These are phyloP conservation scores for Symphodus melops DNA, from an alignment of 2,113 vertebrate species.

Conservation along the genomic window DNA sequence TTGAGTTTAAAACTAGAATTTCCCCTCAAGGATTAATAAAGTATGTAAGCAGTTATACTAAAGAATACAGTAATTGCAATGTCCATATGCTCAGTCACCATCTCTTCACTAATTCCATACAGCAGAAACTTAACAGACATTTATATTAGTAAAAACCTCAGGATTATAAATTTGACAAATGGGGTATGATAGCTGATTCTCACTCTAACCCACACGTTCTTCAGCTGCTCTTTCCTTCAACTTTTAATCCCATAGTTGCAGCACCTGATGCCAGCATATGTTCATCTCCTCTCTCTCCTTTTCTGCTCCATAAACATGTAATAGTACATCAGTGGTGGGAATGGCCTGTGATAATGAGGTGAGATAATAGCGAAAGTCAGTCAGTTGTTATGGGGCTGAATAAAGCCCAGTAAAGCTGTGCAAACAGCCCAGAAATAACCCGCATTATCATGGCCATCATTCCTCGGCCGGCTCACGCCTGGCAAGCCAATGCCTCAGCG, in stretches of 20 bases:
- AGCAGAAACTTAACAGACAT: no score
- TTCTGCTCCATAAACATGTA: conserved; percentile 59
- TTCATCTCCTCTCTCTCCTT: conserved; percentile 15
- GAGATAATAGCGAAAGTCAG: conserved; percentile 72
- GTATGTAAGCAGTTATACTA: no score
- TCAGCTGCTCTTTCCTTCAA: conserved; percentile 5
- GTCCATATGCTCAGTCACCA: no score
- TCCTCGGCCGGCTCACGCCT: conserved; percentile 55
- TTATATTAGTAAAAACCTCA: no score
- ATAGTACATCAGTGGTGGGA: conserved; percentile 60
- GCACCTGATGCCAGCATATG: conserved; percentile 26
- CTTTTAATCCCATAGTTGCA: not conserved
- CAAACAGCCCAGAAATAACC: conserved; percentile 78
- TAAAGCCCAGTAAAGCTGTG: conserved; percentile 67
- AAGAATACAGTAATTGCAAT: no score
- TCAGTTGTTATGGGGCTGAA: conserved; percentile 60
- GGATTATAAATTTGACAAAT: no score
- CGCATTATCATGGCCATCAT: conserved; percentile 72
- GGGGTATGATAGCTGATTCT: not conserved
- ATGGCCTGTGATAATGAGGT: conserved; percentile 75
- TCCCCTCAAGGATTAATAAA: no score
- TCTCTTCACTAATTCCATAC: no score
- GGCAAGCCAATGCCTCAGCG: conserved; percentile 63
- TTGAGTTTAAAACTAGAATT: no score
- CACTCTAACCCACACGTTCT: conserved; percentile 17